These are phyloP conservation scores for Nyctibius grandis DNA, from an alignment of 2,797 vertebrate genomes.

Conservation along the genomic window DNA sequence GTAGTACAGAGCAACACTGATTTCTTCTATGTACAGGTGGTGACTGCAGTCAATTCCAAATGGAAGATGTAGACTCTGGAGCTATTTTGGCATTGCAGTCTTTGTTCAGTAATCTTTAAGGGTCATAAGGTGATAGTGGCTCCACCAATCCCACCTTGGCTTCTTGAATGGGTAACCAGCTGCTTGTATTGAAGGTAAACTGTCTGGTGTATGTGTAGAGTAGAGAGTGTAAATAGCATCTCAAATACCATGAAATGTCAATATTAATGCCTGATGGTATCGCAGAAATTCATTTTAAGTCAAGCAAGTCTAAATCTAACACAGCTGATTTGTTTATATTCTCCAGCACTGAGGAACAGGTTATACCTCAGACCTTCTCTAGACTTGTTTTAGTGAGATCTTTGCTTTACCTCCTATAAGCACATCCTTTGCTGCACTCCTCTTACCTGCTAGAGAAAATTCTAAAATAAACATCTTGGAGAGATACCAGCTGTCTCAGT, in stretches of 20 bases:
- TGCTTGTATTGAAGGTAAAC: conserved; percentile 26
- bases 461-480: conserved; percentile 47
- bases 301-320: conserved; percentile 34
- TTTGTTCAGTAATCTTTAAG: conserved; percentile 19
- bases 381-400: neutral
- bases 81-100: neutral
- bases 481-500: conserved; percentile 5
- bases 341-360: neutral
- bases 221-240: conserved; percentile 48
- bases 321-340: conserved; percentile 36
- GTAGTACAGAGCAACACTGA: neutral
- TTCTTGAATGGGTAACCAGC: neutral
- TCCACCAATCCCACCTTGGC: neutral
- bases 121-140: neutral
- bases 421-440: neutral
- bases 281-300: conserved; percentile 50
- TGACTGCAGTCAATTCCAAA: neutral
- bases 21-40: neutral
- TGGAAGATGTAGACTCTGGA: neutral
- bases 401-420: neutral
- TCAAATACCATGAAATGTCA: conserved; percentile 61
- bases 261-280: neutral
- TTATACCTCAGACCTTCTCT: neutral
- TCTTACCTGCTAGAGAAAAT: conserved; percentile 53
- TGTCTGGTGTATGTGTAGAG: neutral